Evolutionary conservation across 2,113 vertebrate species (phyloP), one percentile per base, ranked within the genome.

Genomic region (Pollachius pollachius): DNA sequence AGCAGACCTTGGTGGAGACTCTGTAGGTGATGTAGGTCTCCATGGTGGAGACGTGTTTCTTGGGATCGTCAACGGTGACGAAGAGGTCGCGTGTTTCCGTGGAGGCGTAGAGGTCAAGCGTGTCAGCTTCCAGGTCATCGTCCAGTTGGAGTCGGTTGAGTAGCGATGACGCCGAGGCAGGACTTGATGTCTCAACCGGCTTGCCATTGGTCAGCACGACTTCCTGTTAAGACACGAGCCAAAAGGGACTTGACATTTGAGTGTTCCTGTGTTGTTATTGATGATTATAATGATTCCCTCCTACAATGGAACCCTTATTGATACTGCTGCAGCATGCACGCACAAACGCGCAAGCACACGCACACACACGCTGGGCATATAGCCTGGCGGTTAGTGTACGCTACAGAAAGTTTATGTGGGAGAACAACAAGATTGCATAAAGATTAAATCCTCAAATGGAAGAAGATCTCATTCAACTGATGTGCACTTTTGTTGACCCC

Each of bases 21-120:
- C 95, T 93, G 83, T 99, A 99, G 0, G 96, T 99, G 88, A 99
- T 97, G 75, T 97, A 98, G 0, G 97, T 99, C 87, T 99, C 97
- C 97, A 99, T 99, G 0, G 97, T 97, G 74, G 95, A 98, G 23
- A 99, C 95, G 0, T 99, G 97, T 77, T 99, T 99, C 90, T 98
- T 99, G 15, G 97, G 97, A 74, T 99, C 96, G 54, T 98, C 95
- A 0, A 99, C 97, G 0, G 94, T 95, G 81, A 99, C 97, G 72
- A 99, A 99, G n/a, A 99, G 94, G 85, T 99, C 97, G 56, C 94
- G 94, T 6, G 94, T 95, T 83, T 98, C 89, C 0, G 76, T 62
- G 0, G 93, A 91, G 80, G 93, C 93, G 77, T 96, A 98, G 41
- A 93, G 89, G 80, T 98, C 96, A 68, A 90, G 92, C 2, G 91